Conservation (phyloP, 2,888 invertebrate species). For the Apantesis nais region DNA sequence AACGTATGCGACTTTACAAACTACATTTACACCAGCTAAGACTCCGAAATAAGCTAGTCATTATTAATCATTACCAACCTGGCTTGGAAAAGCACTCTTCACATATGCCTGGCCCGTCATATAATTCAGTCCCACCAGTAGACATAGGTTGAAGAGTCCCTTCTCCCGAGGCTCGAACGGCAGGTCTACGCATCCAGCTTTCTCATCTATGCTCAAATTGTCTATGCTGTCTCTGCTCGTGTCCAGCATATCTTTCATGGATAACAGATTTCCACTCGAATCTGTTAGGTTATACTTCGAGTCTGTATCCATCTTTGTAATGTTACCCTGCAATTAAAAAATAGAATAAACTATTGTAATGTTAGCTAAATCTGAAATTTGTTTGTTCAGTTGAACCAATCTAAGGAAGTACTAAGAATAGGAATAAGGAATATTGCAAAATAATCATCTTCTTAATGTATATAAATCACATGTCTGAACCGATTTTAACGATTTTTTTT, state of each 20-base stretch:
- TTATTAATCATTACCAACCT: slow-evolving; percentile 82
- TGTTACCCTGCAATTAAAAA: slow-evolving; percentile 54
- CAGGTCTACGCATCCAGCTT: slow-evolving; percentile 74
- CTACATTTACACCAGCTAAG: background rate
- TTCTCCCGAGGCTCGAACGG: slow-evolving; percentile 72
- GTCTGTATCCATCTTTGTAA: slow-evolving; percentile 67
- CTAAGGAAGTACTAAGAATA: too few relatives aligned
- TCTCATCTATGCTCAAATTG: slow-evolving; percentile 72
- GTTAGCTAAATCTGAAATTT: too few relatives aligned
- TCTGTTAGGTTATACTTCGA: slow-evolving; percentile 72
- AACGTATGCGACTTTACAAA: too few relatives aligned
- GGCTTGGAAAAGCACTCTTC: slow-evolving; percentile 88
- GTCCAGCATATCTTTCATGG: slow-evolving; percentile 64
- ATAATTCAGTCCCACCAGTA: slow-evolving; percentile 89
- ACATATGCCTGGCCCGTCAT: slow-evolving; percentile 89
- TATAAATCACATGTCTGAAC: too few relatives aligned
- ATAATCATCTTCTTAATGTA: too few relatives aligned
- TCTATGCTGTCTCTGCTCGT: slow-evolving; percentile 57
- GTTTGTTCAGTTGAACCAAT: too few relatives aligned
- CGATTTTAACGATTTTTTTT: too few relatives aligned
- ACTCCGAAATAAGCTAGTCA: background rate
- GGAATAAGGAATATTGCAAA: too few relatives aligned
- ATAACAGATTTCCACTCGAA: slow-evolving; percentile 64
- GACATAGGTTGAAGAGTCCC: slow-evolving; percentile 88
- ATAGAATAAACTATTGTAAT: too few relatives aligned